Evolutionary conservation across 2,888 invertebrate species (phyloP), one percentile per base, ranked within the genome.

Genomic region (Venusia cambrica): DNA sequence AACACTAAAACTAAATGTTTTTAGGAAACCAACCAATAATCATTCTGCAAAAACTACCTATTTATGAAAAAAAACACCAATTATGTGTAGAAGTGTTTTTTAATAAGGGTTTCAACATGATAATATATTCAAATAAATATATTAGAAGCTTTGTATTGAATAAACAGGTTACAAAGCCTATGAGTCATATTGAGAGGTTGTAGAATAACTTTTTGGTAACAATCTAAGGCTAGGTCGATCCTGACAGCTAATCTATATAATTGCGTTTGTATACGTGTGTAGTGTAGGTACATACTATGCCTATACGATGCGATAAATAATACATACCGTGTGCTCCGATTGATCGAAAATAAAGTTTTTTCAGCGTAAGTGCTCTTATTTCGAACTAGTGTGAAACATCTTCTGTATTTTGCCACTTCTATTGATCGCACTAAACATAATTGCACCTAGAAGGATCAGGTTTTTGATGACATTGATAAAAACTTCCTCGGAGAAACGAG

Each of bases 301-400:
- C n/a, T n/a, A n/a, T n/a, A n/a, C n/a, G n/a, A n/a, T n/a, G n/a
- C n/a, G n/a, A n/a, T n/a, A n/a, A n/a, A n/a, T n/a, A n/a, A n/a
- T n/a, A n/a, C n/a, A n/a, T n/a, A n/a, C n/a, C 20, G 11, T 13
- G 9, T 15, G 14, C 17, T 31, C 30, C 30, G 41, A 47, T 52
- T 54, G 38, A 39, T 38, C 36, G 39, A 43, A 53, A 56, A 54
- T 51, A 49, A 51, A 47, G 35, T 42, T 52, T 49, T 57, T 47
- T 32, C 57, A 62, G 54, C 74, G 80, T 73, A 79, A 73, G 71
- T 66, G 54, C 59, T 56, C 64, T 63, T 66, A 65, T 73, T 71
- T 67, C 65, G 69, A 72, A 61, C 59, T 42, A 33, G 34, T 30
- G 63, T 62, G 68, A 65, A 73, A 77, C 74, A 70, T 81, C 78